Conservation (phyloP, 2,888 invertebrate species). For the Sicus ferrugineus region DNA sequence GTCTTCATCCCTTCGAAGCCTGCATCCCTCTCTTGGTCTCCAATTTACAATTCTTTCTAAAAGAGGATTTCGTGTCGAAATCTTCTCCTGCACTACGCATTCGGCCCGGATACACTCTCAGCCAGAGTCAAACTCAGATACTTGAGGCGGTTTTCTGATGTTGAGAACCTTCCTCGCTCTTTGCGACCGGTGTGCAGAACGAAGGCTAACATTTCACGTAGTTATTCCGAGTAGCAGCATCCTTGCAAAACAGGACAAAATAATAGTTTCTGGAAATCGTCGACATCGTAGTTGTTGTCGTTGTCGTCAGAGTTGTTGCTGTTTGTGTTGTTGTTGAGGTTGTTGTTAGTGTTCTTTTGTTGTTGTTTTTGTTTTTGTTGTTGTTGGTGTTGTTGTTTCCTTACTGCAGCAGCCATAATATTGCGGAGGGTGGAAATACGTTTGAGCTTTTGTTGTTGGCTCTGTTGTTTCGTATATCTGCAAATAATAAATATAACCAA, state of each 20-base stretch:
- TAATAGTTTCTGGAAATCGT: constrained; percentile 44
- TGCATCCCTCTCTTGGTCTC: background rate
- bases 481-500: constrained; percentile 62
- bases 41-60: too few relatives aligned
- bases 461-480: constrained; percentile 47
- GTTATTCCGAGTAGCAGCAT: background rate
- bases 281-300: background rate
- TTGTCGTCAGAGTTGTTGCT: constrained; percentile 20
- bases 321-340: background rate
- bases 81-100: constrained; percentile 11
- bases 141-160: constrained; percentile 47
- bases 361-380: constrained; percentile 9
- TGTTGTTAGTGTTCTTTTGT: constrained; percentile 31
- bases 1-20: background rate
- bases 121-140: constrained; percentile 39
- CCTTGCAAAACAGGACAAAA: constrained; percentile 33
- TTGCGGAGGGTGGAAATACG: constrained; percentile 11
- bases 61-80: constrained; percentile 4
- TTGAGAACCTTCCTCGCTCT: constrained; percentile 25
- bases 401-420: constrained; percentile 12
- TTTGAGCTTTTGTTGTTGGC: constrained; percentile 17
- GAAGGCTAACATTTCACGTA: too few relatives aligned
- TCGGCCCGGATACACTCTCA: background rate
- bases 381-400: constrained; percentile 30
- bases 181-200: constrained; percentile 24